phyloP scores from a whole-genome alignment of 2,113 vertebrate genomes.

The Leptodactylus fuscus region DNA sequence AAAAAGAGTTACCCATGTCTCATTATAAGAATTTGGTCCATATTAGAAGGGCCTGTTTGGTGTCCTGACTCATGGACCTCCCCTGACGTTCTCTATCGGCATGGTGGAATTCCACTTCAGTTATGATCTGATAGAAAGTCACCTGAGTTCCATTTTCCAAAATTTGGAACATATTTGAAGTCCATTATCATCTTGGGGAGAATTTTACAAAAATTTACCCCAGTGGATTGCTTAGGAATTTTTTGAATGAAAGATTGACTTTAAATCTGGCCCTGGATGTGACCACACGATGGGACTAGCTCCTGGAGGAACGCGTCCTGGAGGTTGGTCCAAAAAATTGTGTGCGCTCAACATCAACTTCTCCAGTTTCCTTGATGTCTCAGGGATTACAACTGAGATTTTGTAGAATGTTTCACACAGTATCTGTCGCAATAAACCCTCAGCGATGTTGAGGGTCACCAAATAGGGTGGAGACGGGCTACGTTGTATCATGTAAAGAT shows the following conservation, averaged over 20 bases:
- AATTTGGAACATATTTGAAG: background rate
- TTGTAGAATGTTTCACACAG: background rate
- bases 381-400: background rate
- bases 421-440: slow-evolving; percentile 10
- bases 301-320: background rate
- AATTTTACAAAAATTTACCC: background rate
- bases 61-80: background rate
- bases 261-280: background rate
- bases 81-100: too few species aligned
- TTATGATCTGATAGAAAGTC: background rate
- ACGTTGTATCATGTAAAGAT: background rate
- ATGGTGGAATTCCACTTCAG: too few species aligned
- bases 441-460: background rate
- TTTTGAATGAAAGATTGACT: background rate
- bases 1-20: too few species aligned
- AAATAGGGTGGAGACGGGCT: background rate
- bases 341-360: background rate
- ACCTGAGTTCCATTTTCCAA: background rate
- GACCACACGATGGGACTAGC: background rate
- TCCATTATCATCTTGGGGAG: background rate
- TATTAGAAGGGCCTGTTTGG: too few species aligned
- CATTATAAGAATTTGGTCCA: too few species aligned
- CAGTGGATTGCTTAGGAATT: too few species aligned
- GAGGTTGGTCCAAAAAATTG: background rate
- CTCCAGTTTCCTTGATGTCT: background rate